Percentiles rank a stretch among this genome's conserved stretches.
Evolutionary conservation across 1,140 invertebrate genomes (phyloP).

Genomic region (Stegodyphus mimosarum): DNA sequence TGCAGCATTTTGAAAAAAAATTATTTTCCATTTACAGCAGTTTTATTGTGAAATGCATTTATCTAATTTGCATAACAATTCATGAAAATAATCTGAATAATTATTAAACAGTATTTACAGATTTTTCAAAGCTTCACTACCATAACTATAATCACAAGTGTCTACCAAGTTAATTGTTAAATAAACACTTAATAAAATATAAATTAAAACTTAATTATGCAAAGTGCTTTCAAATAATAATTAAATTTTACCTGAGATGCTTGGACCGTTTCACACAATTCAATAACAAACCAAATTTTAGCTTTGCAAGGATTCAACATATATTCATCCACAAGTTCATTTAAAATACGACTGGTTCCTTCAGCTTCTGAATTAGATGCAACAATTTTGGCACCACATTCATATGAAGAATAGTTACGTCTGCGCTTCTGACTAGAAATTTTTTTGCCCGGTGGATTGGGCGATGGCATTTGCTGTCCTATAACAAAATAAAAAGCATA

Average conservation of each 20-base stretch:
- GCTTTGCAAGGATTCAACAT: conserved; percentile 92
- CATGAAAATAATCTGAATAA: no score
- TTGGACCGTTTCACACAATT: conserved; percentile 97
- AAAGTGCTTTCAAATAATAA: neutral
- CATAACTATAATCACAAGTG: no score
- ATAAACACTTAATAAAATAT: neutral
- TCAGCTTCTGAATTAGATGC: conserved; percentile 90
- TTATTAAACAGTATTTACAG: no score
- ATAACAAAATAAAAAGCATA: neutral
- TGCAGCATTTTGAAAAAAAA: no score
- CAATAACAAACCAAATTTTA: conserved; percentile 93
- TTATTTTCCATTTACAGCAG: no score
- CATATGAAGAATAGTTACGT: conserved; percentile 94
- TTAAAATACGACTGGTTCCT: conserved; percentile 82
- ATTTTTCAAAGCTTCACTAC: no score
- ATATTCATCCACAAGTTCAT: conserved; percentile 92
- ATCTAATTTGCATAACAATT: no score
- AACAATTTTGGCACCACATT: conserved; percentile 97
- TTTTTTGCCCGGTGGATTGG: conserved; percentile 61
- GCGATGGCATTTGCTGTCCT: conserved; percentile 46
- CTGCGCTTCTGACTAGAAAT: conserved; percentile 63
- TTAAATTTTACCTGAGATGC: conserved; percentile 76
- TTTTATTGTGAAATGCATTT: no score
- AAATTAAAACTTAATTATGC: neutral
- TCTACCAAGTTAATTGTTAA: neutral